Evolutionary conservation across 2,113 vertebrate species (phyloP).

Genomic region (Anhinga anhinga): DNA sequence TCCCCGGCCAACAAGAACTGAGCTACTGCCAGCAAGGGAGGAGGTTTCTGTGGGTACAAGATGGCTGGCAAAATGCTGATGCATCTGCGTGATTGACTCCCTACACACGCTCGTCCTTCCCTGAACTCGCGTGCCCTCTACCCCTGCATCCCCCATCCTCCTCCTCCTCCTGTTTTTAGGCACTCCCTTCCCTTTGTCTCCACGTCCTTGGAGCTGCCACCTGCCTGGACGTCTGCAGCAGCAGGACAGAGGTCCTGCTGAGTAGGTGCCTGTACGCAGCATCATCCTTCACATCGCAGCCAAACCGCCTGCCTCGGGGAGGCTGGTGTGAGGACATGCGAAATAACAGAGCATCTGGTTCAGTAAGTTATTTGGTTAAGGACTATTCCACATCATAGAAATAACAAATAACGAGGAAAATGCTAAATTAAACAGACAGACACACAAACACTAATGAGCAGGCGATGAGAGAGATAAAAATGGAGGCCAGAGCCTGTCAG

Average conservation of each 20-base stretch:
- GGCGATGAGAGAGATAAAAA: neutral
- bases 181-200: neutral
- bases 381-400: neutral
- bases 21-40: neutral
- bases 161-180: neutral
- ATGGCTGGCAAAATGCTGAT: neutral
- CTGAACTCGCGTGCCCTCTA: neutral
- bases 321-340: neutral
- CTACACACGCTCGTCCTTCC: neutral
- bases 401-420: neutral
- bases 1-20: neutral
- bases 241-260: neutral
- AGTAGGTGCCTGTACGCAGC: neutral
- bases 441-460: neutral
- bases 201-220: neutral
- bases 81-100: neutral
- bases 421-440: neutral
- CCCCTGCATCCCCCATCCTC: neutral
- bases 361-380: neutral
- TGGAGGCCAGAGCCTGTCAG: neutral
- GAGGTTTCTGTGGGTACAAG: neutral
- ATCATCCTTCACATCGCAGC: neutral
- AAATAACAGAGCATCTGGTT: neutral
- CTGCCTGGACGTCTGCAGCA: neutral
- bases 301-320: neutral